A percentile compares a stretch with the other conserved stretches of the same genome.
phyloP scores from a whole-genome alignment of 2,888 invertebrate species.

The Lepidonotus clava region DNA sequence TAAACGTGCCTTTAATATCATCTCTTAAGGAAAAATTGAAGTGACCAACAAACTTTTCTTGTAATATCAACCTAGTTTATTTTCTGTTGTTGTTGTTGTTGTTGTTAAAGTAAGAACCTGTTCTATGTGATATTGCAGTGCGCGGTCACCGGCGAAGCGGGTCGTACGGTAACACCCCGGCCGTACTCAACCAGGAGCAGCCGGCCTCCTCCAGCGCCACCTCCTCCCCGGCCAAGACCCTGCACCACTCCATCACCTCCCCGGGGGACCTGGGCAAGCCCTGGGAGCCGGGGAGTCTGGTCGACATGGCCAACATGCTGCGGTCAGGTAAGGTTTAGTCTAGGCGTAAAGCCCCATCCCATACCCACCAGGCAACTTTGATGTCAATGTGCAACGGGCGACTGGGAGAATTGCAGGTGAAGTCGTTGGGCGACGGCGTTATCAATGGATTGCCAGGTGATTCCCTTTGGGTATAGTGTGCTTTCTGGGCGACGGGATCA shows the following conservation, averaged over 20 bases:
- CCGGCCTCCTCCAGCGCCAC: not conserved
- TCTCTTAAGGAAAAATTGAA: not conserved
- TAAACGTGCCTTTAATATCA: no score
- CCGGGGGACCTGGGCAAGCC: conserved; percentile 3
- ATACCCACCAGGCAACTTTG: no score
- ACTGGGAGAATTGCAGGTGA: no score
- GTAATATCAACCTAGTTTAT: not conserved
- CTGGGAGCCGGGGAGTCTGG: conserved; percentile 49
- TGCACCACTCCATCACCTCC: conserved; percentile 50
- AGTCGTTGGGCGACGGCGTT: no score
- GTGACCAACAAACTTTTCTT: not conserved
- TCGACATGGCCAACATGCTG: conserved; percentile 36
- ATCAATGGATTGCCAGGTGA: no score
- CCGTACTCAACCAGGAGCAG: not conserved
- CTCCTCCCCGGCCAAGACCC: not conserved
- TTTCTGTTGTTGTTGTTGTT: not conserved
- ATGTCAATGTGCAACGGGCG: no score
- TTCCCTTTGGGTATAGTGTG: no score
- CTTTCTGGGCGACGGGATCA: no score
- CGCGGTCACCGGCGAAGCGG: conserved; percentile 60
- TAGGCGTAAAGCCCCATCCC: no score
- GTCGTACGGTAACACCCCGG: conserved; percentile 62
- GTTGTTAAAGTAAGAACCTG: not conserved
- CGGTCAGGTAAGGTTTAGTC: not conserved
- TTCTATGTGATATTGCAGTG: not conserved